Conservation (phyloP, 1,140 invertebrate genomes). For the Lucilia sericata region DNA sequence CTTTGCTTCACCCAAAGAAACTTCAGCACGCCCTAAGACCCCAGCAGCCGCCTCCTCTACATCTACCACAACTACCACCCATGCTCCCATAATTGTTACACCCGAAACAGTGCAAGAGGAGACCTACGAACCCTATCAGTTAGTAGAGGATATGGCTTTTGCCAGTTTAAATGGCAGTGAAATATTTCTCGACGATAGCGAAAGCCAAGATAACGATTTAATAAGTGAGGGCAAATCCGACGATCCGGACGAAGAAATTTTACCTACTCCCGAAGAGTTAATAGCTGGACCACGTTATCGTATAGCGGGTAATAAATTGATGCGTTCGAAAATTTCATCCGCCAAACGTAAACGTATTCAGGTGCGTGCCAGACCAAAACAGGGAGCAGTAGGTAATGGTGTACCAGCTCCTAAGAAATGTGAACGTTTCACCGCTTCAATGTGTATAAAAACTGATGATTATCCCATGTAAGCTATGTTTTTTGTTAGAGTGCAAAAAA, state of each 20-base stretch:
- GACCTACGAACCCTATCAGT: conserved; percentile 50
- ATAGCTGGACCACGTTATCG: conserved; percentile 63
- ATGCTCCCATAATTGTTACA: not conserved
- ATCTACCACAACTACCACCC: not conserved
- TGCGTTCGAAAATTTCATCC: conserved; percentile 50
- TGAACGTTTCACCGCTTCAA: conserved; percentile 79
- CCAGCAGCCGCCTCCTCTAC: not conserved
- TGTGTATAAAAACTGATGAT: conserved; percentile 80
- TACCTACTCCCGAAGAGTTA: conserved; percentile 63
- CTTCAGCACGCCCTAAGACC: not conserved
- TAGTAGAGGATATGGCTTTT: conserved; percentile 62
- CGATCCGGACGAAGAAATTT: conserved; percentile 50
- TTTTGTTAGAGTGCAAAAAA: not conserved
- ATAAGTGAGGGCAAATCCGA: conserved; percentile 33
- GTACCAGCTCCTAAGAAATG: conserved; percentile 68
- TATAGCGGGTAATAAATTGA: conserved; percentile 37
- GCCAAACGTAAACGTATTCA: conserved; percentile 58
- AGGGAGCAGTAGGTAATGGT: conserved; percentile 47
- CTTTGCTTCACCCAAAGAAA: conserved; percentile 54
- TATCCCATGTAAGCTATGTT: conserved; percentile 79
- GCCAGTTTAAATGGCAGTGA: conserved; percentile 62
- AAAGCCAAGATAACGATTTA: conserved; percentile 49
- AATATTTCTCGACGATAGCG: conserved; percentile 49
- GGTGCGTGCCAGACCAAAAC: conserved; percentile 49
- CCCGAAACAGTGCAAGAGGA: not conserved